Evolutionary conservation across 2,113 vertebrate species (phyloP).

Genomic region (Eulacestoma nigropectus): DNA sequence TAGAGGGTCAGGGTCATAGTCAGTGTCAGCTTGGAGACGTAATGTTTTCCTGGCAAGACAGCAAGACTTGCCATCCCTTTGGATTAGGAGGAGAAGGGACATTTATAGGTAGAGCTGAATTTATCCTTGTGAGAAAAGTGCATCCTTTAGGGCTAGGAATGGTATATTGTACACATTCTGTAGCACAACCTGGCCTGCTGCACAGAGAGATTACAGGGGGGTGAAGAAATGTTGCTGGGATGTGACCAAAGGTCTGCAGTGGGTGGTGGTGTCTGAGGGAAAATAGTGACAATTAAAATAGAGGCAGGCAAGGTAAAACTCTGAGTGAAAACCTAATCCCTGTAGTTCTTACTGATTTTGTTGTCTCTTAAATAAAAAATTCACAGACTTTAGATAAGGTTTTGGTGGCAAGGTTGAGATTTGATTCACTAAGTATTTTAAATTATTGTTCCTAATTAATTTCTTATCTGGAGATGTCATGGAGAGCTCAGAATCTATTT

Average conservation of each 20-base stretch:
- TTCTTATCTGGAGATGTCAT: not conserved
- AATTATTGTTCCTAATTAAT: not conserved
- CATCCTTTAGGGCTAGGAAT: not conserved
- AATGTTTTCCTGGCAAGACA: constrained; percentile 40
- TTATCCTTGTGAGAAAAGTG: not conserved
- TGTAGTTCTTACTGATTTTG: not conserved
- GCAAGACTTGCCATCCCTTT: not conserved
- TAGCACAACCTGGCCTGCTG: not conserved
- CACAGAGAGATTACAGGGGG: not conserved
- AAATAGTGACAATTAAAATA: not conserved
- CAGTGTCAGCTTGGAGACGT: not conserved
- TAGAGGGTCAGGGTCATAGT: constrained; percentile 20
- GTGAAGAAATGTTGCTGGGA: not conserved
- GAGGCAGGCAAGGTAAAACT: not conserved
- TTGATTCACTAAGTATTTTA: not conserved
- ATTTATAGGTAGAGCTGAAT: constrained; percentile 12
- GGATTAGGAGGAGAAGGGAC: not conserved
- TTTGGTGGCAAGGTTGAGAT: not conserved
- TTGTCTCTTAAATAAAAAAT: not conserved
- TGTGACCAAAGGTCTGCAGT: not conserved
- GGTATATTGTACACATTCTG: not conserved
- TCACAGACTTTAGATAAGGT: not conserved
- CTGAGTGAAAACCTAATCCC: not conserved
- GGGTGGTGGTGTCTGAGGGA: not conserved
- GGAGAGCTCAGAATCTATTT: not conserved